These are phyloP conservation scores for Datnioides undecimradiatus DNA, from an alignment of 2,113 vertebrate genomes.

Conservation along the genomic window DNA sequence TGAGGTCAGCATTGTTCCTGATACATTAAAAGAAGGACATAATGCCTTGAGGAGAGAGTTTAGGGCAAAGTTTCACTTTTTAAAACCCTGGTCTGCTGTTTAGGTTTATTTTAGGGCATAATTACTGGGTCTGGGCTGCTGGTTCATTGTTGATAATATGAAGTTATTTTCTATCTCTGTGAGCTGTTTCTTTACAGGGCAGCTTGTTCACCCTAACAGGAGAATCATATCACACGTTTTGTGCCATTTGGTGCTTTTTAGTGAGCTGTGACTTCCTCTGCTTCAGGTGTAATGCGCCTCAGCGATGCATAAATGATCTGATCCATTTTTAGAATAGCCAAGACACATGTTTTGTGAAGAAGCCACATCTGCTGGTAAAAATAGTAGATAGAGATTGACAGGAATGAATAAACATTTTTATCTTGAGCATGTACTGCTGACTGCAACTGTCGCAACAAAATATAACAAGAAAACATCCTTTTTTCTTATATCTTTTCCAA, in stretches of 20 bases:
- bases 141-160: neutral
- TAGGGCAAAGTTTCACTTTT: constrained; percentile 36
- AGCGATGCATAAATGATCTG: neutral
- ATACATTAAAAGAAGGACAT: constrained; percentile 49
- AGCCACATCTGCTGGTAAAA: constrained; percentile 6
- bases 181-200: neutral
- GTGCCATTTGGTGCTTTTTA: neutral
- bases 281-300: neutral
- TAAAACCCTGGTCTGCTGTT: constrained; percentile 4
- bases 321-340: constrained; percentile 3
- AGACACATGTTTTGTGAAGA: neutral
- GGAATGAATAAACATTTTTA: neutral
- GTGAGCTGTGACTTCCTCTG: neutral
- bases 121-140: neutral
- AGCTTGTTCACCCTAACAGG: neutral
- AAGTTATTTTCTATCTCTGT: neutral
- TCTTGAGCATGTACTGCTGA: neutral
- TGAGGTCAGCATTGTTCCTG: constrained; percentile 82
- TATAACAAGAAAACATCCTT: too few species aligned
- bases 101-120: constrained; percentile 16
- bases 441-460: neutral
- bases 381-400: neutral
- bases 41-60: neutral
- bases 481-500: neutral
- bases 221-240: neutral